Evolutionary conservation across 2,113 vertebrate genomes (phyloP), one percentile per base, ranked within the genome.

Genomic region (Cepphus grylle): DNA sequence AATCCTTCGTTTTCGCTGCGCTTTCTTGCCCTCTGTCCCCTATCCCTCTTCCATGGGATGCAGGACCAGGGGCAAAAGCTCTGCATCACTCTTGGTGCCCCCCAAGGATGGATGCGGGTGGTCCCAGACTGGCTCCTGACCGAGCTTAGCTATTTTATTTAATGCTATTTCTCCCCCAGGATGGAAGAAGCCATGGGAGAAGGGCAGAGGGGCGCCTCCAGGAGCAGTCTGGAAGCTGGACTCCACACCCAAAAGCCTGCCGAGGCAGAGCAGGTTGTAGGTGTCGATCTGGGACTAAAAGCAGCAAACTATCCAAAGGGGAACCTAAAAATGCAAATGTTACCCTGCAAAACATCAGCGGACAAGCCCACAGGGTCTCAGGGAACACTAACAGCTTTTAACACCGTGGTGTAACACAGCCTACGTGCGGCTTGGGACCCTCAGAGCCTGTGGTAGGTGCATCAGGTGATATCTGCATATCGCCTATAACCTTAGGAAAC

Each of bases 1-100:
- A 43, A 12, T 26, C 15, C 15, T 36, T 17, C 1, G 0, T 50
- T 56, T 85, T 21, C 27, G 47, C 27, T 1, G 0, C 3, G 12
- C 13, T n/a, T 71, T 67, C 55, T 62, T 29, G 22, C 10, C 29
- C 29, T 25, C 10, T 25, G 14, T 45, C 12, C 36, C 15, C 11
- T n/a, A 18, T 18, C 42, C 21, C 25, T 53, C 32, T 72, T 42
- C 49, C 36, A 18, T 62, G 74, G 55, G 29, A 55, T 53, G 18
- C 20, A 58, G 70, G 56, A 14, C 23, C 29, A 14, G 2, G 10
- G 62, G 55, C 17, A 81, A 92, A 77, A 89, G 34, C 61, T 72
- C 65, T 53, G 23, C 34, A 9, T 47, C 0, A 1, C 25, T 29
- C 30, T 50, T 16, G 1, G 19, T 81, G 32, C 32, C 36, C 62